Conservation (phyloP, 2,888 invertebrate species). For the Drosophila mimetica region DNA sequence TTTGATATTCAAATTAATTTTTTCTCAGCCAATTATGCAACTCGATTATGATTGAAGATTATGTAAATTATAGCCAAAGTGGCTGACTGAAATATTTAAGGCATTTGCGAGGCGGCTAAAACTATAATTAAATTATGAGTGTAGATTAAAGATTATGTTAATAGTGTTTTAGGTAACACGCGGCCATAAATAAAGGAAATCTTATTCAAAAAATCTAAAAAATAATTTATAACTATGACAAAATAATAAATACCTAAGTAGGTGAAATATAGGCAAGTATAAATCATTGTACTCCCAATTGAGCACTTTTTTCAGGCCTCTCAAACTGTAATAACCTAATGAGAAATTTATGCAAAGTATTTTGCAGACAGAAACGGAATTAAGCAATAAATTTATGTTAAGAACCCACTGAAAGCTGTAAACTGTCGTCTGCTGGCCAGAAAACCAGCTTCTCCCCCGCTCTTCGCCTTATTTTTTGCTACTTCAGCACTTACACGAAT, state of each 20-base stretch:
- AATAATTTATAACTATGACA: neutral
- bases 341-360: constrained; percentile 55
- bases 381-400: constrained; percentile 71
- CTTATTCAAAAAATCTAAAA: neutral
- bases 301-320: neutral
- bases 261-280: too few relatives aligned
- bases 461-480: constrained; percentile 22
- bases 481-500: constrained; percentile 65
- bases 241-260: too few relatives aligned
- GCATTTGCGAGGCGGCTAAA: constrained; percentile 7
- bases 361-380: constrained; percentile 47
- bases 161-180: neutral
- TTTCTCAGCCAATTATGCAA: constrained; percentile 24
- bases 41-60: constrained; percentile 39
- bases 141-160: neutral
- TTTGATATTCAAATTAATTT: constrained; percentile 30
- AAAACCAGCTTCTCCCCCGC: constrained; percentile 16
- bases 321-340: constrained; percentile 43
- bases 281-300: too few relatives aligned
- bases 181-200: neutral
- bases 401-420: constrained; percentile 49
- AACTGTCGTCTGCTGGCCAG: constrained; percentile 55
- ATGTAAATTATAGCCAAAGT: constrained; percentile 7
- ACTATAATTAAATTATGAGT: constrained; percentile 11
- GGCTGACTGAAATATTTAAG: constrained; percentile 8